phyloP scores from a whole-genome alignment of 2,888 invertebrate genomes.

The Salpingus planirostris region DNA sequence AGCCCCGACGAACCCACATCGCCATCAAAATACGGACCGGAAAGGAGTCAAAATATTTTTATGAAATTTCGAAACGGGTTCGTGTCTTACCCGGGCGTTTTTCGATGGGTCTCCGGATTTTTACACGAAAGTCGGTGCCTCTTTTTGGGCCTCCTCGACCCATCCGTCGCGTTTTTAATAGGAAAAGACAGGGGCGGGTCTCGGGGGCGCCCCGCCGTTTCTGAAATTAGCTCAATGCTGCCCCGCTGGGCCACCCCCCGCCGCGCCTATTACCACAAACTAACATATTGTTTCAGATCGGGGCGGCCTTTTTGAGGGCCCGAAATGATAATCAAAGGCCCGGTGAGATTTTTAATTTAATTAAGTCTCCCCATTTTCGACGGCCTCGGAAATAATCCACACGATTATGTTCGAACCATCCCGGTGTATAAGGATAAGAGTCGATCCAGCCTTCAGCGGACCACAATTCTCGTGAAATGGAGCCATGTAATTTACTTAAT shows the following conservation, averaged over 20 bases:
- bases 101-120: too few species aligned
- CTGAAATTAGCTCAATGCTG: constrained; percentile 37
- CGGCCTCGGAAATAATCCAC: too few species aligned
- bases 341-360: constrained; percentile 37
- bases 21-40: too few species aligned
- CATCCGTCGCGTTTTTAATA: too few species aligned
- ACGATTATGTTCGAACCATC: too few species aligned
- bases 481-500: constrained; percentile 42
- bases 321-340: constrained; percentile 29
- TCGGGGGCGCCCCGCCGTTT: constrained; percentile 27
- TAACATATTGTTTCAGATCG: constrained; percentile 42
- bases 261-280: constrained; percentile 37
- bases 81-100: neutral
- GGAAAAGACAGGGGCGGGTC: constrained; percentile 30
- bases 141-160: too few species aligned
- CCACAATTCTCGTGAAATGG: constrained; percentile 39
- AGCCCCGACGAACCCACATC: too few species aligned
- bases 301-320: constrained; percentile 33
- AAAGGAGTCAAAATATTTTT: too few species aligned
- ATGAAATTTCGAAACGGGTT: too few species aligned
- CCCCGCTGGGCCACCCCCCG: constrained; percentile 31
- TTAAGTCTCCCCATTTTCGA: too few species aligned
- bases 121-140: too few species aligned
- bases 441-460: constrained; percentile 33
- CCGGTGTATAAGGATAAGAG: too few species aligned